Conservation (phyloP, 2,888 invertebrate species). For the Drosophila colorata region DNA sequence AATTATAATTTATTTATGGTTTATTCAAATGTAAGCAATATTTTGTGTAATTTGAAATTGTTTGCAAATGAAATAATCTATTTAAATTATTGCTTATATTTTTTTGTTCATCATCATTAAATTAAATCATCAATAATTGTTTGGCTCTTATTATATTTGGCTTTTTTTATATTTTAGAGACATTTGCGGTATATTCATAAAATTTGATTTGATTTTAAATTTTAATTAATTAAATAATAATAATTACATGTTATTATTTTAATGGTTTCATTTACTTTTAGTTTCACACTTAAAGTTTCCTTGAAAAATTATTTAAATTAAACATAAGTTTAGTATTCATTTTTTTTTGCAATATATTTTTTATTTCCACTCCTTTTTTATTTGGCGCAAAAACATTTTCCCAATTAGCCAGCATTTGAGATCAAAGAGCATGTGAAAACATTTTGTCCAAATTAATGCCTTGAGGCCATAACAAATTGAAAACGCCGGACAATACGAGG, state of each 20-base stretch:
- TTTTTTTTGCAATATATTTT: too few relatives aligned
- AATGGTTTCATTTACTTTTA: not conserved
- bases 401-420: conserved; percentile 8
- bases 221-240: not conserved
- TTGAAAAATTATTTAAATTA: too few relatives aligned
- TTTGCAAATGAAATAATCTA: not conserved
- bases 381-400: not conserved
- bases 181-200: not conserved
- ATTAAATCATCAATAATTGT: not conserved
- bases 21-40: not conserved
- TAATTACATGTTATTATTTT: not conserved
- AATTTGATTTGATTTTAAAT: not conserved
- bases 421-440: conserved; percentile 21
- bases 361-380: not conserved
- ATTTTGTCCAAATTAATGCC: conserved; percentile 14
- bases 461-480: conserved; percentile 36
- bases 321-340: too few relatives aligned
- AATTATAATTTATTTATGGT: conserved; percentile 31
- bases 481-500: conserved; percentile 16
- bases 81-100: conserved; percentile 1
- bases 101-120: not conserved
- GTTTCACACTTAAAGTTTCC: too few relatives aligned
- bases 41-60: not conserved
- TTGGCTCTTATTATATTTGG: not conserved
- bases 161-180: not conserved